A percentile compares a stretch with the other conserved stretches of the same genome.
phyloP scores from a whole-genome alignment of 2,113 vertebrate species.

The Upupa epops region DNA sequence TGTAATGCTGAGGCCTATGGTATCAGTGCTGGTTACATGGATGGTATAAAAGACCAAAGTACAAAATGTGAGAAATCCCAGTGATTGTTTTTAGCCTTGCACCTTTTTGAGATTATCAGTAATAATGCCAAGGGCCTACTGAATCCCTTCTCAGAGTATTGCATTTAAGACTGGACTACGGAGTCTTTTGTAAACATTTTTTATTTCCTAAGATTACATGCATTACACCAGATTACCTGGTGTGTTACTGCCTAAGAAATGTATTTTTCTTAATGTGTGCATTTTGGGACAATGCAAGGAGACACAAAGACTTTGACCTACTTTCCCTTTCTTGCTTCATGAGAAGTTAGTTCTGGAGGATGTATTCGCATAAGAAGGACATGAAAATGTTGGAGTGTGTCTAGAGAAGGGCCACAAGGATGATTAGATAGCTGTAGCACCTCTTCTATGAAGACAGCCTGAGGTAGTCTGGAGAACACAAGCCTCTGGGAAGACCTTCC shows the following conservation, averaged over 20 bases:
- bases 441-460: too few relatives aligned
- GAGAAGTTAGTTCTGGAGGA: too few relatives aligned
- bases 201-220: slow-evolving; percentile 72
- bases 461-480: too few relatives aligned
- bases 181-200: neutral
- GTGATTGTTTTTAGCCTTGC: neutral
- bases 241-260: slow-evolving; percentile 77
- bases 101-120: neutral
- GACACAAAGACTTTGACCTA: slow-evolving; percentile 67
- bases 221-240: too few relatives aligned
- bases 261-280: slow-evolving; percentile 77
- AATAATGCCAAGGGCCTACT: neutral
- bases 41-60: neutral
- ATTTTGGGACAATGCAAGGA: slow-evolving; percentile 75
- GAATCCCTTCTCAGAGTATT: neutral
- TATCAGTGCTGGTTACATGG: neutral
- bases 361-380: too few relatives aligned
- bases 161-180: neutral
- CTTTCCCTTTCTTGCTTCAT: slow-evolving; percentile 78
- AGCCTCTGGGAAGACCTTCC: too few relatives aligned
- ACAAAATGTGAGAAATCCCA: neutral
- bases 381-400: too few relatives aligned
- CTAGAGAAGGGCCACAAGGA: too few relatives aligned
- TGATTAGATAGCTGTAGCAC: too few relatives aligned
- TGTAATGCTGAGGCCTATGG: neutral